Base-by-base conservation (phyloP, 2,888 invertebrate genomes). In the Frankliniella intonsa region DNA sequence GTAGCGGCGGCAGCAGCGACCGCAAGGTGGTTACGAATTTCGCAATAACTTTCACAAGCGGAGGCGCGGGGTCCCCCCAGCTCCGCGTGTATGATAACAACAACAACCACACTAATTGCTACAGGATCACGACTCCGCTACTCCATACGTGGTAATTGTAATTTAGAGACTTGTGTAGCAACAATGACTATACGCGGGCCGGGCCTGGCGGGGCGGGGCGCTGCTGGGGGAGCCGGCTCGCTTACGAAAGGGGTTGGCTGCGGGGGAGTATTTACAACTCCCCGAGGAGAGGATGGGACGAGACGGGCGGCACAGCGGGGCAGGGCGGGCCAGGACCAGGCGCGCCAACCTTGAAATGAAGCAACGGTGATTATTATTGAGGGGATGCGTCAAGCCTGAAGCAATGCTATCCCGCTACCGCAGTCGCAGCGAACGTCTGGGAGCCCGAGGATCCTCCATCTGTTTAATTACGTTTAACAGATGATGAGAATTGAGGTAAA, bases 61-160 rank as follows among this genome's bases (percentile, higher is more conserved):
- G 38, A 38, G 38, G 5, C 38, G 38, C 38, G 38, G 38, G 38
- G 38, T 38, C 38, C 55, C 55, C 55, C 55, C 55, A 12, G 55
- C 62, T 62, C 62, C 62, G n/a, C 62, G 19, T 62, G 19, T n/a
- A 17, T 17, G 62, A 62, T 38, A 38, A 38, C 62, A n/a, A 62
- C 62, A n/a, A 38, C 62, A 62, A 76, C 69, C 69, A 25, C 69
- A 25, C 69, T 76, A 76, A 76, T 76, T 76, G 69, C 69, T 76
- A 76, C 69, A 76, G 69, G 69, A 76, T 76, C 69, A 12, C 22
- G 69, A 76, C 69, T 55, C 55, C 14, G 55, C 17, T 55, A 19
- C 55, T 76, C 69, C 69, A 76, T 76, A 76, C 69, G 69, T 76
- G 69, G 69, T 76, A 76, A 76, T 76, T 76, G 69, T 76, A 76